Conservation (phyloP, 2,888 invertebrate genomes). For the Apamea anceps region DNA sequence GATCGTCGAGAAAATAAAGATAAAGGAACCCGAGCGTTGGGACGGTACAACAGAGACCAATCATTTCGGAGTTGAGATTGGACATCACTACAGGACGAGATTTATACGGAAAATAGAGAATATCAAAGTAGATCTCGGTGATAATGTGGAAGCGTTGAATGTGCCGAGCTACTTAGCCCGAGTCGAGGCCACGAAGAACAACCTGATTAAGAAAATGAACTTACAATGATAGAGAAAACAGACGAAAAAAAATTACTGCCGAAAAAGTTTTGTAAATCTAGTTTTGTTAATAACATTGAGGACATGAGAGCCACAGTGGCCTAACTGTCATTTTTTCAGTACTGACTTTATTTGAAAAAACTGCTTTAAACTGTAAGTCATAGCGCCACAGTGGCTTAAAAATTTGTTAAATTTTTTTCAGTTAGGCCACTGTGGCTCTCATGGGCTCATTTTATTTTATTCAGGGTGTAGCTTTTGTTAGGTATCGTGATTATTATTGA, state of each 20-base stretch:
- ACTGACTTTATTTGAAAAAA: no score
- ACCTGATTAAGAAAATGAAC: slow-evolving; percentile 76
- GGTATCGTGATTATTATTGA: slow-evolving; percentile 18
- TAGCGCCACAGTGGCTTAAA: no score
- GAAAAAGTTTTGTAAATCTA: not conserved
- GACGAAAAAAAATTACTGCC: not conserved
- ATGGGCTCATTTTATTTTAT: no score
- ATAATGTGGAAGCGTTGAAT: slow-evolving; percentile 76
- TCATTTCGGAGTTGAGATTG: slow-evolving; percentile 77
- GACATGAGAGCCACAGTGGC: no score
- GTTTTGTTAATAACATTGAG: not conserved
- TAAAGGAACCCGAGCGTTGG: slow-evolving; percentile 83
- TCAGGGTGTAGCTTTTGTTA: not conserved
- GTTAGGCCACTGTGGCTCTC: no score
- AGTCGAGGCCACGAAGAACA: slow-evolving; percentile 73
- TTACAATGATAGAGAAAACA: slow-evolving; percentile 58
- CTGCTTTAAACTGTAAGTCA: no score
- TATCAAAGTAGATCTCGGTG: slow-evolving; percentile 80
- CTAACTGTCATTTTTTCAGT: no score
- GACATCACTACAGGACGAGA: slow-evolving; percentile 83
- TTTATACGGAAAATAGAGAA: slow-evolving; percentile 79
- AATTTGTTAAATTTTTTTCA: no score
- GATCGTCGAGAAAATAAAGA: slow-evolving; percentile 69
- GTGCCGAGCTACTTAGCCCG: slow-evolving; percentile 80
- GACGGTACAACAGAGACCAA: slow-evolving; percentile 82